Conservation (phyloP, 1,140 invertebrate genomes). For the Bombus pascuorum region DNA sequence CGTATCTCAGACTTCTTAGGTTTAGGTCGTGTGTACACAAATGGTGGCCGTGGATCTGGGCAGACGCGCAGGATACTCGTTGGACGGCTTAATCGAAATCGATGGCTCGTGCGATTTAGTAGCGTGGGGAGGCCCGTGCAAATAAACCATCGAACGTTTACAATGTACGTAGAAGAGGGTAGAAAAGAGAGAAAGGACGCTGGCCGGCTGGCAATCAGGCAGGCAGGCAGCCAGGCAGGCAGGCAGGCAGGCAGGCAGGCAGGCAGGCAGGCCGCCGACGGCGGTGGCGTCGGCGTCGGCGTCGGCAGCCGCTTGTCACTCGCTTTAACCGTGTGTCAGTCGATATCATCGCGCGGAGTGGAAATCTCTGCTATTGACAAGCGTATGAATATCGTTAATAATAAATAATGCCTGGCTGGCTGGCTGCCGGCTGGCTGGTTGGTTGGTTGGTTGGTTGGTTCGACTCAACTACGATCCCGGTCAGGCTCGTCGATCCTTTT, state of each 20-base stretch:
- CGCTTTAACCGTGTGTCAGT: conserved; percentile 75
- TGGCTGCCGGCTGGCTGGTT: neutral
- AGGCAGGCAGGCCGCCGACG: conserved; percentile 54
- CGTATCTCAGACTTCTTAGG: neutral
- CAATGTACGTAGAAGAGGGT: conserved; percentile 61
- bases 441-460: neutral
- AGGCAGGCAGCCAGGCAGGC: conserved; percentile 3
- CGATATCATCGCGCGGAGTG: conserved; percentile 77
- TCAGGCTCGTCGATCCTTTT: neutral
- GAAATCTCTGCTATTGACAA: conserved; percentile 79
- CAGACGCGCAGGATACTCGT: conserved; percentile 4
- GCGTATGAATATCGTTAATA: conserved; percentile 78
- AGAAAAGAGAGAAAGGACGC: conserved; percentile 48
- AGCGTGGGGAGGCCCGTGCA: conserved; percentile 53
- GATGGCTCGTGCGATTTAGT: conserved; percentile 66
- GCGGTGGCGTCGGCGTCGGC: conserved; percentile 57
- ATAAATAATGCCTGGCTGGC: conserved; percentile 73
- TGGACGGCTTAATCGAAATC: conserved; percentile 60
- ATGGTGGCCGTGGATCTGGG: neutral
- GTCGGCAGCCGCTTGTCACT: conserved; percentile 70
- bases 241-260: conserved; percentile 24
- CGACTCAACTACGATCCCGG: neutral
- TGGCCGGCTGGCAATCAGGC: conserved; percentile 1
- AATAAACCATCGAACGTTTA: conserved; percentile 69
- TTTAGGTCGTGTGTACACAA: neutral